Evolutionary conservation across 2,888 invertebrate species (phyloP).

Genomic region (Dynastes hyllus): DNA sequence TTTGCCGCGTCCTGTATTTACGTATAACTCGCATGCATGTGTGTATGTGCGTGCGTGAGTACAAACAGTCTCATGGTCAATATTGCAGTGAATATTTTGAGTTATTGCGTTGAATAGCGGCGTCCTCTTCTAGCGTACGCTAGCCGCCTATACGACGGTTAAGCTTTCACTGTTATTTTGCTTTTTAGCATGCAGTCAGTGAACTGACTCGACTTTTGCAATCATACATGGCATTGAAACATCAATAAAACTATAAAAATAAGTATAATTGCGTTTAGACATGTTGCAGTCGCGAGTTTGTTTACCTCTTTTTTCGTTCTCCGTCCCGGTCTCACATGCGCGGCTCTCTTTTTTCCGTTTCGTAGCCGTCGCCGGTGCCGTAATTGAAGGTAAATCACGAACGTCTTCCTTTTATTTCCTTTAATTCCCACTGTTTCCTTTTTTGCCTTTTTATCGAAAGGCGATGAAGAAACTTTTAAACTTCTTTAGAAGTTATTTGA

Average conservation of each 20-base stretch:
- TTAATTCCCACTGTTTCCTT: conserved; percentile 30
- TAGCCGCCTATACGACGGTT: conserved; percentile 57
- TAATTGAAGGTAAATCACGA: conserved; percentile 51
- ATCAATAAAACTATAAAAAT: conserved; percentile 67
- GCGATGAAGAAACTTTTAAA: conserved; percentile 18
- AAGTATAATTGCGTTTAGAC: conserved; percentile 63
- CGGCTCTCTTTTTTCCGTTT: conserved; percentile 39
- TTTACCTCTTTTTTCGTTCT: conserved; percentile 52
- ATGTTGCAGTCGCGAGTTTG: conserved; percentile 54
- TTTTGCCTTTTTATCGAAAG: conserved; percentile 23
- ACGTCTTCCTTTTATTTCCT: conserved; percentile 41
- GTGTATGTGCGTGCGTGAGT: conserved; percentile 41
- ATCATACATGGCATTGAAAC: conserved; percentile 67
- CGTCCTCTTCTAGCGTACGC: conserved; percentile 57
- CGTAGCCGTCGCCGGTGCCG: conserved; percentile 33
- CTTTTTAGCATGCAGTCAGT: conserved; percentile 67
- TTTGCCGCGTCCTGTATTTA: conserved; percentile 33
- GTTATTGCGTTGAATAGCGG: conserved; percentile 60
- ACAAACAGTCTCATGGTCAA: conserved; percentile 66
- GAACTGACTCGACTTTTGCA: conserved; percentile 66
- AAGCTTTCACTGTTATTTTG: conserved; percentile 62
- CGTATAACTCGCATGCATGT: background rate
- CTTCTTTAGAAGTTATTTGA: conserved; percentile 13
- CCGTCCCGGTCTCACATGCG: conserved; percentile 30
- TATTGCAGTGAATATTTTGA: conserved; percentile 63